Conservation (phyloP, 2,888 invertebrate genomes). For the Leptarthrus brevirostris region DNA sequence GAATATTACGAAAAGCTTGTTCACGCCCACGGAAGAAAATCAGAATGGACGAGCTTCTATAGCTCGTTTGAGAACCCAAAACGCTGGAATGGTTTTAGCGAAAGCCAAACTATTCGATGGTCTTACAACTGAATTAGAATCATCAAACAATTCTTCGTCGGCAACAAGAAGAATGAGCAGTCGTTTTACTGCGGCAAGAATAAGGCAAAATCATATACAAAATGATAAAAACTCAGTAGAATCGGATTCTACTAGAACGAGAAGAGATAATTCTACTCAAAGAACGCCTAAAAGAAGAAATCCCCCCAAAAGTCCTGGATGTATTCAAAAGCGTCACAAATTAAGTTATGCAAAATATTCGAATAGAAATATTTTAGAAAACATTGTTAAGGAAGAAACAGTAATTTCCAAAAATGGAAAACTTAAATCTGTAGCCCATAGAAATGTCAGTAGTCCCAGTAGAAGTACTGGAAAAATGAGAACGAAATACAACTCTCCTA, state of each 20-base stretch:
- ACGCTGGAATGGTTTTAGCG: slow-evolving; percentile 83
- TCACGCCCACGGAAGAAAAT: slow-evolving; percentile 54
- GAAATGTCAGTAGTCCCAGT: slow-evolving; percentile 31
- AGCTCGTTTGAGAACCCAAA: slow-evolving; percentile 77
- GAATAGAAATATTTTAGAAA: slow-evolving; percentile 52
- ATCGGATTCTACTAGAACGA: too few relatives aligned
- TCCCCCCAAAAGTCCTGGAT: slow-evolving; percentile 55
- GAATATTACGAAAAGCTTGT: not conserved
- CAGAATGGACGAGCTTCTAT: slow-evolving; percentile 77
- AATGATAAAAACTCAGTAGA: not conserved
- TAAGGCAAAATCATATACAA: not conserved
- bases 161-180: slow-evolving; percentile 52
- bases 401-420: slow-evolving; percentile 47
- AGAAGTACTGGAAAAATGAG: not conserved
- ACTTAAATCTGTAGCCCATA: slow-evolving; percentile 43
- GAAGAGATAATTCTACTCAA: slow-evolving; percentile 27
- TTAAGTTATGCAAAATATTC: slow-evolving; percentile 51
- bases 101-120: slow-evolving; percentile 81
- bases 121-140: slow-evolving; percentile 56
- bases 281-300: slow-evolving; percentile 48
- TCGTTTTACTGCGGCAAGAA: slow-evolving; percentile 34
- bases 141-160: not conserved
- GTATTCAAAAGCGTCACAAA: slow-evolving; percentile 55
- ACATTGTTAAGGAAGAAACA: slow-evolving; percentile 52
- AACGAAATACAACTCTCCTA: slow-evolving; percentile 5